Evolutionary conservation across 2,113 vertebrate genomes (phyloP).

Genomic region (Bothrops jararaca): DNA sequence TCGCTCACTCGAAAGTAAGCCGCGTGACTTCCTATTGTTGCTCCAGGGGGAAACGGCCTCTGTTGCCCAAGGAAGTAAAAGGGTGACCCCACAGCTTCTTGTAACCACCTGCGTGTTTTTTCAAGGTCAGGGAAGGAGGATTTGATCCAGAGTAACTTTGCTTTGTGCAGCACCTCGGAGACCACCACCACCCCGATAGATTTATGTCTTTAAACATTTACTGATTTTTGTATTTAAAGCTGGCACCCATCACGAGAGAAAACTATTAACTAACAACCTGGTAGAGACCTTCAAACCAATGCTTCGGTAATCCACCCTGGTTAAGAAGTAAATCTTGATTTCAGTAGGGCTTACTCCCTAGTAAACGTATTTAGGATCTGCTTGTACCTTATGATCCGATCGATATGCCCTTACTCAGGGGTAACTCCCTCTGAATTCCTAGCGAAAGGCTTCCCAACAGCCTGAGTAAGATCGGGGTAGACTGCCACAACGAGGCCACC

Average conservation of each 20-base stretch:
- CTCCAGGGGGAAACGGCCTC: not conserved
- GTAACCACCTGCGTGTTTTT: too few relatives aligned
- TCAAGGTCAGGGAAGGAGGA: not conserved
- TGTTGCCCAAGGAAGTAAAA: not conserved
- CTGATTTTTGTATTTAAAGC: not conserved
- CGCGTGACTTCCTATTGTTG: not conserved
- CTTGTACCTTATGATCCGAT: not conserved
- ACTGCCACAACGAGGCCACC: not conserved
- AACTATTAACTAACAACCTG: not conserved
- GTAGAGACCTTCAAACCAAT: not conserved
- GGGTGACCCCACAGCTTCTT: rapidly evolving
- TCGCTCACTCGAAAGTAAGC: not conserved
- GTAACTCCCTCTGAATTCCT: not conserved
- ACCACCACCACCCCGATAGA: not conserved
- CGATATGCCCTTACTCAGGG: too few relatives aligned
- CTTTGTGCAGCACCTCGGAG: too few relatives aligned
- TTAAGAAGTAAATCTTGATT: not conserved
- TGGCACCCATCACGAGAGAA: not conserved
- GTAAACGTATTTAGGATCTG: not conserved
- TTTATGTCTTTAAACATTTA: not conserved
- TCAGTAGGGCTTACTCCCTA: not conserved
- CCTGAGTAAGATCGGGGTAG: not conserved
- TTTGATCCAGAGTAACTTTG: not conserved
- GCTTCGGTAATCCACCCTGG: not conserved
- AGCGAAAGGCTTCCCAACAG: not conserved